Evolutionary conservation across 2,113 vertebrate genomes (phyloP).

Genomic region (Galeopterus variegatus): DNA sequence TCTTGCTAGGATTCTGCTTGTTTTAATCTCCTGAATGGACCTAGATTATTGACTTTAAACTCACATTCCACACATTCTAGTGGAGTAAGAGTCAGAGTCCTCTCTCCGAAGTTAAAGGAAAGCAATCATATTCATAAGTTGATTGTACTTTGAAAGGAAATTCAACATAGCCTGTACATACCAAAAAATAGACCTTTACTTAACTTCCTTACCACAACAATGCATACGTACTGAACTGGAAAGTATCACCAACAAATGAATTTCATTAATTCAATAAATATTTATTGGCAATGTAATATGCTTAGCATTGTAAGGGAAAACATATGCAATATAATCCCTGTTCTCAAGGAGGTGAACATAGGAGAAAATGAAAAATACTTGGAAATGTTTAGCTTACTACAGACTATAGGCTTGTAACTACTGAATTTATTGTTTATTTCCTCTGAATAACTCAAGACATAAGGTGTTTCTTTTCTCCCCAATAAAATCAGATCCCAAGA

Average conservation of each 20-base stretch:
- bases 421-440: not conserved
- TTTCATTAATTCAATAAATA: constrained; percentile 22
- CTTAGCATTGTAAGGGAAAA: not conserved
- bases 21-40: not conserved
- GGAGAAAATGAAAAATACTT: not conserved
- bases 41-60: not conserved
- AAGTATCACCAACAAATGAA: not conserved
- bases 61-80: not conserved
- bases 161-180: not conserved
- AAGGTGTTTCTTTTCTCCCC: not conserved
- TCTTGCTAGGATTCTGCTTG: not conserved
- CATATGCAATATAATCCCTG: not conserved
- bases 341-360: not conserved
- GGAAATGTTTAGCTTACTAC: not conserved
- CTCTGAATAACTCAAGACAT: not conserved
- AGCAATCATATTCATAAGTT: not conserved
- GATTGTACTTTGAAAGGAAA: not conserved
- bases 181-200: not conserved
- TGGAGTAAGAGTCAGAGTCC: not conserved
- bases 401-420: not conserved
- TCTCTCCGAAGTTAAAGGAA: constrained; percentile 12
- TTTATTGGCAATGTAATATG: not conserved
- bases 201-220: not conserved
- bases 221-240: not conserved
- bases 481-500: constrained; percentile 47